Percentiles rank a stretch among this genome's conserved stretches.
phyloP scores from a whole-genome alignment of 2,888 invertebrate species.

The Tiliacea aurago region DNA sequence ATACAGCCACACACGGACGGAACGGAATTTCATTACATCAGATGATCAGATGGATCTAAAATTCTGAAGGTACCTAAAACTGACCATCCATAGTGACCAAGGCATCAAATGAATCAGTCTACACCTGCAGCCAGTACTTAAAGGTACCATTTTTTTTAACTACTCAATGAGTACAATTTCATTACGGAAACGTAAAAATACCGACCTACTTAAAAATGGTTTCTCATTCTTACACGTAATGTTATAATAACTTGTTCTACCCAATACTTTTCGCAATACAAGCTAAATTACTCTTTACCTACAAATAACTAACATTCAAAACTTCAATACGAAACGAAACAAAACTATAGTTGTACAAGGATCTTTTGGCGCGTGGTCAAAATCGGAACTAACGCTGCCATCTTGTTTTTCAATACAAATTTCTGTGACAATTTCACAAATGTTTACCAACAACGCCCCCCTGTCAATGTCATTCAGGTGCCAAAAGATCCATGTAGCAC shows the following conservation, averaged over 20 bases:
- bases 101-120: background rate
- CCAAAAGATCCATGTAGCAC: slow-evolving; percentile 1
- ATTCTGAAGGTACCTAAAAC: background rate
- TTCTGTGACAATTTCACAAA: background rate
- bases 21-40: no score
- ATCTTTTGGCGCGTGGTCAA: background rate
- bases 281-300: slow-evolving; percentile 28
- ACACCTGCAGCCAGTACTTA: background rate
- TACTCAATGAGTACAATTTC: slow-evolving; percentile 1
- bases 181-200: slow-evolving; percentile 11
- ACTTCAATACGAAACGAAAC: background rate
- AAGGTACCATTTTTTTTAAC: background rate
- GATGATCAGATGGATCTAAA: background rate
- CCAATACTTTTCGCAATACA: slow-evolving; percentile 24
- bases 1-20: background rate
- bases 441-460: background rate
- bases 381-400: background rate
- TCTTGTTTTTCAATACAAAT: background rate
- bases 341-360: background rate
- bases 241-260: slow-evolving; percentile 7
- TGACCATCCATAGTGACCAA: background rate
- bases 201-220: slow-evolving; percentile 18
- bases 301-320: slow-evolving; percentile 3
- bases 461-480: background rate
- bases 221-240: slow-evolving; percentile 43